Evolutionary conservation across 37 sponge, comb jelly and placozoan species (phyloP).

Genomic region (Chondrosia reniformis): DNA sequence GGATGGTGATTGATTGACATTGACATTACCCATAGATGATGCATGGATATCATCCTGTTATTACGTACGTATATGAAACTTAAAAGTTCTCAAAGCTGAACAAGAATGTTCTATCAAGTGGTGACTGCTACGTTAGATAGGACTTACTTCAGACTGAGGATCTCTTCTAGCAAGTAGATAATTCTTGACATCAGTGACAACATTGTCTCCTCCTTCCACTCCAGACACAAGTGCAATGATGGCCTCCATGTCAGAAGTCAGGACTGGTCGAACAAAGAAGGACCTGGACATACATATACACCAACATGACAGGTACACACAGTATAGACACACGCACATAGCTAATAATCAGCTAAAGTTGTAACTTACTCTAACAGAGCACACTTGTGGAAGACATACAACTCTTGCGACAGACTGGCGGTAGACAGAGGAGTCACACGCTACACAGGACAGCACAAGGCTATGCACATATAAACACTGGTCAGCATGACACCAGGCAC

Average conservation of each 20-base stretch:
- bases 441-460: constrained; percentile 17
- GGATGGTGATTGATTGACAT: too few species aligned
- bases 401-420: constrained; percentile 68
- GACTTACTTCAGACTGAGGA: too few species aligned
- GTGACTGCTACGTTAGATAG: too few species aligned
- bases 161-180: constrained; percentile 62
- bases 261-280: constrained; percentile 32
- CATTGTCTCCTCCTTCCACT: constrained; percentile 17
- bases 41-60: too few species aligned
- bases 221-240: constrained; percentile 21
- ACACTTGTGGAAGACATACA: constrained; percentile 84
- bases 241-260: constrained; percentile 20
- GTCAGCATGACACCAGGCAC: neutral
- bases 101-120: too few species aligned
- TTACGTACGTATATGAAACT: too few species aligned
- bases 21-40: too few species aligned
- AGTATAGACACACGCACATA: neutral
- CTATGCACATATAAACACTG: neutral
- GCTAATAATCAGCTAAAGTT: neutral
- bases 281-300: constrained; percentile 24
- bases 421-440: constrained; percentile 60
- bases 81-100: too few species aligned
- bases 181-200: constrained; percentile 57
- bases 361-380: constrained; percentile 55
- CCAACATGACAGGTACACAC: neutral